Percentiles rank a stretch among this genome's conserved stretches.
Evolutionary conservation across 1,140 invertebrate species (phyloP).

Genomic region (Gryllus bimaculatus): DNA sequence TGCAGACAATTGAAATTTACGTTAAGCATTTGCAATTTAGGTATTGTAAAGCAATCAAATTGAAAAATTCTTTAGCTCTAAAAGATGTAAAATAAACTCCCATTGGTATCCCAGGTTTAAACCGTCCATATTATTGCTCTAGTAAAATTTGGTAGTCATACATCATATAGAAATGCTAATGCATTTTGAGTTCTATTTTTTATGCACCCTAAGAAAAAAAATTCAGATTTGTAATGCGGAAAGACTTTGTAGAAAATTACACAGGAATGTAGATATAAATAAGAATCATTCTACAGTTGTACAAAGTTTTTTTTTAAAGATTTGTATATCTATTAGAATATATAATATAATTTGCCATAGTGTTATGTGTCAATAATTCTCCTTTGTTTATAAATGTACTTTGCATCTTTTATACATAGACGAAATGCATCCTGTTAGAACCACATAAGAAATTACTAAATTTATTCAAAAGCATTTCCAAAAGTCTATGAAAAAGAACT

Average conservation of each 20-base stretch:
- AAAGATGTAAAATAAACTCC: no score
- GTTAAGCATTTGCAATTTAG: background rate
- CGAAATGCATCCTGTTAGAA: background rate
- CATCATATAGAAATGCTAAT: background rate
- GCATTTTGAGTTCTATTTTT: background rate
- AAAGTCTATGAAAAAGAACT: background rate
- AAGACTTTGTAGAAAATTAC: background rate
- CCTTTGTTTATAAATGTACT: background rate
- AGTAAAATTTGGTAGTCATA: background rate
- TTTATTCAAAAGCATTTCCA: background rate
- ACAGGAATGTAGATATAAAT: background rate
- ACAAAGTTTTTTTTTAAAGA: background rate
- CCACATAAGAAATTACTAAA: background rate
- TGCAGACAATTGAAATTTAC: background rate
- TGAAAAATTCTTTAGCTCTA: no score
- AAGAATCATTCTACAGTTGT: background rate
- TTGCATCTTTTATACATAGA: background rate
- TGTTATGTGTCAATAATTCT: background rate
- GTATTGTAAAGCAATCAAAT: no score
- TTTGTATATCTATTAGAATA: background rate
- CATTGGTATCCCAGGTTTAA: no score
- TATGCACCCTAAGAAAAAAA: background rate
- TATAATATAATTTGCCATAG: no score
- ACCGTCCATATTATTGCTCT: background rate
- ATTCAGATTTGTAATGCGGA: background rate